Evolutionary conservation across 2,113 vertebrate species (phyloP), one percentile per base, ranked within the genome.

Genomic region (Lophius piscatorius): DNA sequence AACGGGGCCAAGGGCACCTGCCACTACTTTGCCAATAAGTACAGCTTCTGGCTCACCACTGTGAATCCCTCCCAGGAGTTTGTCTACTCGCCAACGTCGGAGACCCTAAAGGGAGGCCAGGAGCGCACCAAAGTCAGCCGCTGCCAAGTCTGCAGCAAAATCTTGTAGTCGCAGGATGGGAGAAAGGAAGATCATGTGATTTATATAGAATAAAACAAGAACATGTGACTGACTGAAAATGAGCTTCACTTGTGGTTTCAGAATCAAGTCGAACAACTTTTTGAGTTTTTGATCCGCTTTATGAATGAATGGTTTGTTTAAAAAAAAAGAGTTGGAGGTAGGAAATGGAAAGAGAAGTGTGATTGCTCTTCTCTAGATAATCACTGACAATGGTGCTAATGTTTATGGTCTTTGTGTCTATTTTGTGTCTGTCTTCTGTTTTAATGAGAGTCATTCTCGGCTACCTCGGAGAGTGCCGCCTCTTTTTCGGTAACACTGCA

Each of bases 111-210:
- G 81, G 93, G 91, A 0, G 94, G 93, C 20, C 92, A 94, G 87
- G 93, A 95, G 14, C 93, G 93, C 31, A 90, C 82, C 1, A 87
- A 82, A n/a, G 92, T 98, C 85, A 95, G 95, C 84, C 94, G 95
- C 63, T 99, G 97, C 86, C 96, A 98, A 77, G 97, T 99, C 64
- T 98, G 97, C 92, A 95, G 95, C 93, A 98, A 98, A 91, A 80
- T 93, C 74, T 74, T 97, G 88, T 99, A 97, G 88, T 28, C 47
- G 66, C 38, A 47, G 40, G 17, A 7, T 48, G 42, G 45, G 33
- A 65, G 38, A 46, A 60, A 16, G 35, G 63, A 70, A 36, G 55
- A 63, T 24, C 12, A 34, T 49, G 44, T 55, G 44, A 46, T 33
- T 16, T 35, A 24, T 65, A 42, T 18, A 36, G 71, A 38, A 29